Base-by-base conservation (phyloP, 2,888 invertebrate genomes). In the Tenthredo scrophulariae region DNA sequence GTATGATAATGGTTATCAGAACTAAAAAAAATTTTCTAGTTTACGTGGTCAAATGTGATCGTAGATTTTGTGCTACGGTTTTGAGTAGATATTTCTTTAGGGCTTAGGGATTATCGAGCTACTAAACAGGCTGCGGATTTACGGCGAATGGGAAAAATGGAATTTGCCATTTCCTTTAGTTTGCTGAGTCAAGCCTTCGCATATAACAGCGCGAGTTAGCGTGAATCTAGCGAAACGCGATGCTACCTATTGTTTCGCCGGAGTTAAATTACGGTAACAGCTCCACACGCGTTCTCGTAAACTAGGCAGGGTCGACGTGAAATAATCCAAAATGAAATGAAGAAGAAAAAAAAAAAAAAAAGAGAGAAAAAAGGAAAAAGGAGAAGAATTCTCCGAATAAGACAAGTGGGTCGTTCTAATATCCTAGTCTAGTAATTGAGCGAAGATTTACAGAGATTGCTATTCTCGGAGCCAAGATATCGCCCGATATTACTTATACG, bases 251-350 rank as follows among this genome's bases (percentile, higher is more conserved):
- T 33, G 33, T 67, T 67, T 67, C 33, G 18, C 18, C 33, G 15
- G 67, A 67, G 67, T 67, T 67, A 67, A 67, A 33, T 67, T 67
- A 67, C 67, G 67, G 67, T 33, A 67, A 67, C 67, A 67, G 67
- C 67, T 67, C 67, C 26, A 18, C 33, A 33, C 67, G 33, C 67
- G 67, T 67, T 33, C 67, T 33, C 33, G 33, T 67, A 67, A 67
- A 33, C 67, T 15, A 33, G 67, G 29, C 18, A 67, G 67, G 29
- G 6, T 33, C 6, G 33, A 18, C 33, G 33, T 67, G 7, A 33
- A 67, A 67, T 33, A 67, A 67, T 10, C 67, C 33, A 15, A 67
- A 67, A 26, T 18, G 10, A 18, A 67, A 67, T 5, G 18, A 33
- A 22, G 5, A 13, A 26, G 22, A 18, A 46, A 15, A 15, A 0